Evolutionary conservation across 2,888 invertebrate species (phyloP).

Genomic region (Mystacides longicornis): DNA sequence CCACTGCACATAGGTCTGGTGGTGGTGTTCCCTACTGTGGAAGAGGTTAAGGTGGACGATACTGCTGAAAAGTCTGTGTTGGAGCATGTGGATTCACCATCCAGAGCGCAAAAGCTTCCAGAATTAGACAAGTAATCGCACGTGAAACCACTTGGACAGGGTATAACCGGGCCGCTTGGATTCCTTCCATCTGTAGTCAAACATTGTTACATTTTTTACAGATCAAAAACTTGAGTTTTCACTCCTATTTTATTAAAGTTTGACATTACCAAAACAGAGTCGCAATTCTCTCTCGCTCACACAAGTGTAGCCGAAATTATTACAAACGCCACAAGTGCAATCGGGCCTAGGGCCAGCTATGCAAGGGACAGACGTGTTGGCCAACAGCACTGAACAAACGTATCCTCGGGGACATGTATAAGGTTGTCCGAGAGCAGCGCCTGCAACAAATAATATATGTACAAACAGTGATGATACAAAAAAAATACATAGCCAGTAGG

Average conservation of each 20-base stretch:
- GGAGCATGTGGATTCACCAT: background rate
- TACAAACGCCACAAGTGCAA: slow-evolving; percentile 11
- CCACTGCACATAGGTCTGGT: background rate
- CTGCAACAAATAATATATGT: too few species aligned
- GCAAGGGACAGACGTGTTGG: background rate
- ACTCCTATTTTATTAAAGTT: too few species aligned
- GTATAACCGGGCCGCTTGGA: background rate
- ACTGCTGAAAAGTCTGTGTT: background rate
- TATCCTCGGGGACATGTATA: background rate
- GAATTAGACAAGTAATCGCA: background rate
- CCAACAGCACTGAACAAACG: background rate
- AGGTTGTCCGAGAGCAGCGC: too few species aligned
- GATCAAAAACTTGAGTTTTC: too few species aligned
- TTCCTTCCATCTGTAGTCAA: background rate
- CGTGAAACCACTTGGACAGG: background rate
- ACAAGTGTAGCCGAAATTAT: background rate
- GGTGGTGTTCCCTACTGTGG: background rate
- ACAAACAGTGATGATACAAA: background rate
- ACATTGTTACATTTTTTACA: too few species aligned
- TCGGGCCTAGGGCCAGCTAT: background rate
- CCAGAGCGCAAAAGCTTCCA: background rate
- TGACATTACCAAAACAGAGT: slow-evolving; percentile 12
- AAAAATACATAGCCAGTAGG: background rate
- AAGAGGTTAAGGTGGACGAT: background rate
- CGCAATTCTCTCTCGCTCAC: slow-evolving; percentile 7